A percentile compares a stretch with the other conserved stretches of the same genome.
Conservation (phyloP, 1,140 invertebrate species). For the Zophobas morio region DNA sequence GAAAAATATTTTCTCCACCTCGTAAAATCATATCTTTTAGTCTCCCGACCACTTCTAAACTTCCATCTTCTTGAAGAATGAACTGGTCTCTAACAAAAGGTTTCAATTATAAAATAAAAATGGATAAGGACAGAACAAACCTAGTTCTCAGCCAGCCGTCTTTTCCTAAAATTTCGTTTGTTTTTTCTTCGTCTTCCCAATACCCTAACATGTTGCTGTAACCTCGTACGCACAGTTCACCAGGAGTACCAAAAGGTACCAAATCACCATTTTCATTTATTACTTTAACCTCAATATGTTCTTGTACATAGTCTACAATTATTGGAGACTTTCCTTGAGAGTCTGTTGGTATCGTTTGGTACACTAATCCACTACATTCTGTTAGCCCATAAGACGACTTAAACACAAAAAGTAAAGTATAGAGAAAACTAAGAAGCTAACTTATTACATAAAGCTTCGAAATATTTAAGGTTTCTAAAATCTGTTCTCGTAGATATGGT, state of each 20-base stretch:
- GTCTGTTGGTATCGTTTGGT: too few species aligned
- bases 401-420: too few species aligned
- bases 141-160: constrained; percentile 93
- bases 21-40: constrained; percentile 93
- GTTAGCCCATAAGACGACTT: too few species aligned
- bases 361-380: too few species aligned
- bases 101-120: constrained; percentile 4
- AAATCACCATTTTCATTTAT: constrained; percentile 80
- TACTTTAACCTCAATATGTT: constrained; percentile 85
- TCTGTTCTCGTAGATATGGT: too few species aligned
- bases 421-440: too few species aligned
- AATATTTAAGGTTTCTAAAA: too few species aligned
- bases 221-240: constrained; percentile 88
- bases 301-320: constrained; percentile 70
- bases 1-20: constrained; percentile 94
- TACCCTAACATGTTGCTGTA: constrained; percentile 91
- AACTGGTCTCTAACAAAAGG: constrained; percentile 80
- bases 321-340: too few species aligned
- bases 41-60: constrained; percentile 85
- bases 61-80: constrained; percentile 82
- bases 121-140: constrained; percentile 69
- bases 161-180: constrained; percentile 77
- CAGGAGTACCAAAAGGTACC: constrained; percentile 82
- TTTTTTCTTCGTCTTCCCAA: constrained; percentile 87
- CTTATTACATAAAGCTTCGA: too few species aligned